These are phyloP conservation scores for Pseudochirops cupreus DNA, from an alignment of 2,797 vertebrate species.

Conservation along the genomic window DNA sequence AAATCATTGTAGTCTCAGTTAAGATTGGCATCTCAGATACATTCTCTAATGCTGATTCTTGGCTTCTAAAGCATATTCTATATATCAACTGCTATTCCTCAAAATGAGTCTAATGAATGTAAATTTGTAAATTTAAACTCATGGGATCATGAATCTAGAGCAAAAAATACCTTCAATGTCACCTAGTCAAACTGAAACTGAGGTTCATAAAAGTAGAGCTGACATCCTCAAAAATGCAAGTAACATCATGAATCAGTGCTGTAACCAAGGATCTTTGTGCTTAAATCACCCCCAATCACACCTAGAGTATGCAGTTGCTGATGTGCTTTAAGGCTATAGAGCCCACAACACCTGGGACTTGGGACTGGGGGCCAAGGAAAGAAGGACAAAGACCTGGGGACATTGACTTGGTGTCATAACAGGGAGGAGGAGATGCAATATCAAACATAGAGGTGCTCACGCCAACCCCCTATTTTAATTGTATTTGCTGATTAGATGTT, in stretches of 20 bases:
- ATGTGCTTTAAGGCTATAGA: not conserved
- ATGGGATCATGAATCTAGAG: not conserved
- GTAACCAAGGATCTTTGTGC: not conserved
- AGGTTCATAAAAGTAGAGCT: not conserved
- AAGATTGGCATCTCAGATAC: not conserved
- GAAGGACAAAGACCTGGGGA: not conserved
- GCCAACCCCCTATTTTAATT: not conserved
- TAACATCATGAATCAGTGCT: not conserved
- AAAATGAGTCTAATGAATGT: not conserved
- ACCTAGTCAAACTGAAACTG: not conserved
- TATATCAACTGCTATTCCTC: not conserved
- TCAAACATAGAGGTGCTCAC: not conserved
- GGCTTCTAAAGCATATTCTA: not conserved
- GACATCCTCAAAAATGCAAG: not conserved
- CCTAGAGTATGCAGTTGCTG: not conserved
- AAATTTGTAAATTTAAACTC: not conserved
- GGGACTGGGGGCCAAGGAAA: not conserved
- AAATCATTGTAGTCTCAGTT: not conserved
- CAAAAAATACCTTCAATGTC: not conserved
- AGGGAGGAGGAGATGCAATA: not conserved
- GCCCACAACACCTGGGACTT: not conserved
- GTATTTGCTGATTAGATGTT: not conserved
- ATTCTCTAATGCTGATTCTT: not conserved
- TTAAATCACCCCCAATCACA: not conserved
- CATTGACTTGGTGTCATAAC: not conserved